These are phyloP conservation scores for Pomatorhinus ruficollis DNA, from an alignment of 2,113 vertebrate species.

Conservation along the genomic window DNA sequence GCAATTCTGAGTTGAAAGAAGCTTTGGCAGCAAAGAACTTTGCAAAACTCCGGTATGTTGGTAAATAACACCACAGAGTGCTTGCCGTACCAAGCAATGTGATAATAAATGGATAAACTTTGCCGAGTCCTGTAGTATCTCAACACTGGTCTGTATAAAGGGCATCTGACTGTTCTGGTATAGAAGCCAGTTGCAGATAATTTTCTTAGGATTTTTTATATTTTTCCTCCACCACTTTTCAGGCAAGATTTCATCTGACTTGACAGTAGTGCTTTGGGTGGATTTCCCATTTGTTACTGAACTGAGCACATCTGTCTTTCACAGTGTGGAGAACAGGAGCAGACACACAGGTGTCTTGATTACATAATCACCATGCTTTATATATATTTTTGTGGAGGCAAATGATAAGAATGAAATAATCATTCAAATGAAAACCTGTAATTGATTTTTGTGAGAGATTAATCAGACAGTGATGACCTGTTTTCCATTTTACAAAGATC, in stretches of 20 bases:
- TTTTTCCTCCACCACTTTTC: neutral
- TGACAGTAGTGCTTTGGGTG: neutral
- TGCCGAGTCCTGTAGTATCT: neutral
- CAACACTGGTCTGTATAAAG: neutral
- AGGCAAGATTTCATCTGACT: neutral
- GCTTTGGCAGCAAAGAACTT: slow-evolving; percentile 85
- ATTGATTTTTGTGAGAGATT: neutral
- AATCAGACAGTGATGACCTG: neutral
- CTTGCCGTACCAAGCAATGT: neutral
- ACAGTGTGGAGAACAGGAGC: neutral
- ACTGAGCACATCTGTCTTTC: neutral
- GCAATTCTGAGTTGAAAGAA: slow-evolving; percentile 88
- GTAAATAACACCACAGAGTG: neutral
- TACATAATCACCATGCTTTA: neutral
- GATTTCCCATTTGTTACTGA: neutral
- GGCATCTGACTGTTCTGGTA: neutral
- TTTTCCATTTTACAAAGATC: neutral
- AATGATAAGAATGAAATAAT: neutral
- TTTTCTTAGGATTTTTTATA: neutral
- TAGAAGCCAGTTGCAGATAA: neutral
- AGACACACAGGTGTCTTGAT: neutral
- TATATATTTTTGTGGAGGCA: neutral
- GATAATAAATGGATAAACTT: neutral
- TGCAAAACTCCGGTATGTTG: slow-evolving; percentile 86
- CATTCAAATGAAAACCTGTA: neutral